phyloP scores from a whole-genome alignment of 2,113 vertebrate species.

The Lutjanus erythropterus region DNA sequence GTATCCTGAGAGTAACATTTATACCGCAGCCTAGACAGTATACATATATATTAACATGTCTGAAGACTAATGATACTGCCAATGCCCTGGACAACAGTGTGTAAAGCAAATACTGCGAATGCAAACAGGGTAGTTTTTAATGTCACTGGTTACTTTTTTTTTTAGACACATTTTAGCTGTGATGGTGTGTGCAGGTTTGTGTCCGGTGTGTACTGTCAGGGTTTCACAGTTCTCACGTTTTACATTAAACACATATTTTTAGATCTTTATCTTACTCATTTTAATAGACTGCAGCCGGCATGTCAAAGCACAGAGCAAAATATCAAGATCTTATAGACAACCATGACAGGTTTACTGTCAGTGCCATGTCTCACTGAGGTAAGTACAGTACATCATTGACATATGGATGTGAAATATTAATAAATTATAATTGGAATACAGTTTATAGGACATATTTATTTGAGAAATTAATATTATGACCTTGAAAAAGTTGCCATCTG shows the following conservation, averaged over 20 bases:
- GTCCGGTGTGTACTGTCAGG: not conserved
- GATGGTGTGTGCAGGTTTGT: not conserved
- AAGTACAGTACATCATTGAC: not conserved
- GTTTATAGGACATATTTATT: not conserved
- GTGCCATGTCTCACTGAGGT: not conserved
- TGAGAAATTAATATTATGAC: not conserved
- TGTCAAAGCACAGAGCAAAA: not conserved
- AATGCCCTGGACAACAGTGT: not conserved
- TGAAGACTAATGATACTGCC: not conserved
- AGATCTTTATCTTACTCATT: not conserved
- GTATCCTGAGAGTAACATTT: conserved; percentile 6
- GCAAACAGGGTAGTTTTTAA: not conserved
- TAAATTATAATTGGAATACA: not conserved
- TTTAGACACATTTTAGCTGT: not conserved
- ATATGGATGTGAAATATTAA: not conserved
- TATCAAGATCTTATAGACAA: not conserved
- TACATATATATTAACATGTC: not conserved
- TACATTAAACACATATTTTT: not conserved
- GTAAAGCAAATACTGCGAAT: not conserved
- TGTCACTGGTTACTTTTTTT: not conserved
- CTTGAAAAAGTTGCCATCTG: not conserved
- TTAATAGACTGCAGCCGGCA: not conserved
- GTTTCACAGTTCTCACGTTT: conserved; percentile 10
- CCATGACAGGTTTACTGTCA: too few species aligned
- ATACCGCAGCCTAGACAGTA: not conserved